Base-by-base conservation (phyloP, 1,140 invertebrate genomes). In the Schlechtendalia chinensis region DNA sequence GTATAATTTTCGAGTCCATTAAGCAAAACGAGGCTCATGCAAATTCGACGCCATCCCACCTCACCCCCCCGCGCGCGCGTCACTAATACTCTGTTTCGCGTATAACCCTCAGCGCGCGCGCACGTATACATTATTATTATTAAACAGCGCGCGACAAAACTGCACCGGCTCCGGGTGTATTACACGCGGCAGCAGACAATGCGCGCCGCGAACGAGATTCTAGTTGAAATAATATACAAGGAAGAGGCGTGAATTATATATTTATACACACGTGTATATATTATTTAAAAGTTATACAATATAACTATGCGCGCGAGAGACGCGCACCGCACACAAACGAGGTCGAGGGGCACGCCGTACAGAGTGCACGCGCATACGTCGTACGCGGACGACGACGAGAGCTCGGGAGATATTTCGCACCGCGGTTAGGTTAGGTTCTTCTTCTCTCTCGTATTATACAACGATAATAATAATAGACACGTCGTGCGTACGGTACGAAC, bases 1-100 rank as follows among this genome's bases (percentile, higher is more conserved):
- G n/a, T 61, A 79, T 79, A 79, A 79, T 79, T 79, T 79, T 79
- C 75, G 75, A 59, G 75, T 79, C 75, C 75, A 79, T 79, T 79
- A 79, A 79, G 56, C 75, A 79, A 79, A 79, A 79, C 58, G 54
- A 59, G 56, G 75, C 56, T 79, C 75, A 79, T 79, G 75, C 58
- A 79, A 79, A 79, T 79, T 79, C 75, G 75, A 79, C 75, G 58
- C 22, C 56, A n/a, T 56, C 74, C n/a, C 19, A 27, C 50, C 69
- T 54, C 14, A 5, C 0, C 17, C 54, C 11, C 54, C 4, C 4
- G 39, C 4, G 3, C 22, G 0, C 56, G 1, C 27, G 10, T 16
- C 6, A 1, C 59, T 6, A 61, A 50, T 27, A 29, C 4, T 5
- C 32, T 39, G 8, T 39, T 8, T 39, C 32, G 32, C 32, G 32